phyloP scores from a whole-genome alignment of 2,113 vertebrate genomes.

The Mustela lutreola region DNA sequence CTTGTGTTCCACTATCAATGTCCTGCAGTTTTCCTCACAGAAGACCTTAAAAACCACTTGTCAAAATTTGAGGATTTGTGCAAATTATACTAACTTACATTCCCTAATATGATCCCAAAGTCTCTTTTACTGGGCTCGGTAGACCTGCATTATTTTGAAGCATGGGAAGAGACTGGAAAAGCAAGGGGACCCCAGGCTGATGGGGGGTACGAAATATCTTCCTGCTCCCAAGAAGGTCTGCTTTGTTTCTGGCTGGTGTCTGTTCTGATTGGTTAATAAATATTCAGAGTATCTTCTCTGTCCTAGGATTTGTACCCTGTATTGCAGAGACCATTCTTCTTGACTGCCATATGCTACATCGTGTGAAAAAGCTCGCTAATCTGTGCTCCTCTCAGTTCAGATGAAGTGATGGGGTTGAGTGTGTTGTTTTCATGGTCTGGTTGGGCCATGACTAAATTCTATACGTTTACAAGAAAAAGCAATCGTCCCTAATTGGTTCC shows the following conservation, averaged over 20 bases:
- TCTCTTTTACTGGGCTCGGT: neutral
- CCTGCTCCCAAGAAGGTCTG: neutral
- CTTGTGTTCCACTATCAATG: neutral
- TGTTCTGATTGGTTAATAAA: neutral
- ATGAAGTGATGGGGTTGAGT: neutral
- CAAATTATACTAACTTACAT: slow-evolving; percentile 1
- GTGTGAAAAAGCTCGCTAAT: slow-evolving; percentile 45
- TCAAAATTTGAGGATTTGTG: neutral
- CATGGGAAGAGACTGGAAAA: no score
- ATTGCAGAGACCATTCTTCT: neutral
- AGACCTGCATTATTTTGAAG: neutral
- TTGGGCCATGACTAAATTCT: neutral
- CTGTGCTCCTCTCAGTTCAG: slow-evolving; percentile 57
- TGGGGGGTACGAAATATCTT: neutral
- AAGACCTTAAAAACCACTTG: neutral
- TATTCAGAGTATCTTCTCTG: neutral
- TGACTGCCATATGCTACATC: neutral
- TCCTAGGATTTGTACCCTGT: neutral
- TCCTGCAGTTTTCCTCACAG: neutral
- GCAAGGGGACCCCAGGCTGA: fast-evolving
- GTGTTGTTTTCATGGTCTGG: neutral
- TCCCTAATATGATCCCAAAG: neutral
- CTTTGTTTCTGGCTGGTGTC: neutral
- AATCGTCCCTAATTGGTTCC: slow-evolving; percentile 55
- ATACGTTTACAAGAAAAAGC: slow-evolving; percentile 62